Conservation (phyloP, 92 coral and sea anemone genomes). For the Zoanthus sociatus region DNA sequence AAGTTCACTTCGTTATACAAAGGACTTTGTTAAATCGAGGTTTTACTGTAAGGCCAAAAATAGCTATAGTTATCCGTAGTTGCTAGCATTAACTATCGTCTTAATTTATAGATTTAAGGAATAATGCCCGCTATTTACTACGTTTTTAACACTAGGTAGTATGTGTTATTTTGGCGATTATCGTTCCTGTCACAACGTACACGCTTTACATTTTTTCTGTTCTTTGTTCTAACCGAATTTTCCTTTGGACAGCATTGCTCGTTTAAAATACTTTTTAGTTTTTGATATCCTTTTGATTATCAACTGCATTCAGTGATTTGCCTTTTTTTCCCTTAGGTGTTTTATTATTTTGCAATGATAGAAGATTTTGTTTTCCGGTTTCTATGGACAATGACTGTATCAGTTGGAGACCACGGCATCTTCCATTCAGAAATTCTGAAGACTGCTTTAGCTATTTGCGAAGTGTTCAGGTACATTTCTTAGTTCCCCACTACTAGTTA, state of each 20-base stretch:
- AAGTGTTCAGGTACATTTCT: conserved; percentile 85
- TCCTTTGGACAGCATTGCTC: background rate
- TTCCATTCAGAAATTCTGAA: conserved; percentile 90
- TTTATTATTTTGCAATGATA: conserved; percentile 93
- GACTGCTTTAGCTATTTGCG: conserved; percentile 86
- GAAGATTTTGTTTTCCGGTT: conserved; percentile 91
- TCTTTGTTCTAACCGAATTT: too few relatives aligned
- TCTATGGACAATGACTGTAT: conserved; percentile 94
- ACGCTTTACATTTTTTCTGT: too few relatives aligned
- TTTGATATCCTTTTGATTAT: background rate
- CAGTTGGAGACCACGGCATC: conserved; percentile 85
- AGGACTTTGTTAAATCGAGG: too few relatives aligned
- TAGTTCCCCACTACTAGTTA: background rate
- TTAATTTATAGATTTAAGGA: too few relatives aligned
- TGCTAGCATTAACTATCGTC: too few relatives aligned
- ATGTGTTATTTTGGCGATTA: too few relatives aligned
- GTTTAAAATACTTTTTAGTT: background rate
- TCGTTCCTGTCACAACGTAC: too few relatives aligned
- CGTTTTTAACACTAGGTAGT: too few relatives aligned
- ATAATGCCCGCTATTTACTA: too few relatives aligned
- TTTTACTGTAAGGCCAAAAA: too few relatives aligned
- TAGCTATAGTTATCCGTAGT: too few relatives aligned
- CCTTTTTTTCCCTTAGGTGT: conserved; percentile 49
- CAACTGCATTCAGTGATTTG: background rate
- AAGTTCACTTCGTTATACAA: too few relatives aligned